Evolutionary conservation across 2,888 invertebrate species (phyloP).

Genomic region (Orthonychiurus folsomi): DNA sequence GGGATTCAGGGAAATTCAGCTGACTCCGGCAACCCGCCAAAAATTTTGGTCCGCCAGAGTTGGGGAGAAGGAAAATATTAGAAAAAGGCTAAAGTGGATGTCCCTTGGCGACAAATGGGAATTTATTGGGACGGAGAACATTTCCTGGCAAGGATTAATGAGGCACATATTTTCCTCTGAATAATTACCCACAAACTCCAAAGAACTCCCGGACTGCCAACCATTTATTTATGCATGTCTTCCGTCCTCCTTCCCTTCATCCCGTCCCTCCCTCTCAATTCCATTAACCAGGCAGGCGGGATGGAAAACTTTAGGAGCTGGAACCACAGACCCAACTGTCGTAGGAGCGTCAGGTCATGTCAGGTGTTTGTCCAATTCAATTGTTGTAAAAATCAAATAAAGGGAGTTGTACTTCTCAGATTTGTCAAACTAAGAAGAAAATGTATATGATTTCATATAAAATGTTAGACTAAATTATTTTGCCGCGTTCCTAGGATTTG

Average conservation of each 20-base stretch:
- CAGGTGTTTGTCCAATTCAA: conserved; percentile 7
- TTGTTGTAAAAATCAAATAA: no score
- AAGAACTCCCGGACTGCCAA: not conserved
- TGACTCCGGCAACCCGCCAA: not conserved
- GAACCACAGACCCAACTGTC: no score
- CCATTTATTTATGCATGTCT: not conserved
- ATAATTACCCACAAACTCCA: conserved; percentile 25
- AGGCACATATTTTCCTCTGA: conserved; percentile 31
- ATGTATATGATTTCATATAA: no score
- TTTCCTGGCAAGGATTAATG: conserved; percentile 29
- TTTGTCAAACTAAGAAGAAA: no score
- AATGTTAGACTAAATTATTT: no score
- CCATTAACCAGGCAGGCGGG: no score
- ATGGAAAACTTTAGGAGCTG: no score
- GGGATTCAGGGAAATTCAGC: no score
- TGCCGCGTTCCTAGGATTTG: no score
- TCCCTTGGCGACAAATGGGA: conserved; percentile 37
- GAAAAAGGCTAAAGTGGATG: conserved; percentile 17
- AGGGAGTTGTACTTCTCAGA: no score
- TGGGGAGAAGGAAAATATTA: not conserved
- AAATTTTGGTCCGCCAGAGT: not conserved
- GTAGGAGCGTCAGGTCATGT: no score
- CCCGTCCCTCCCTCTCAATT: no score
- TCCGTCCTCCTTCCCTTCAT: not conserved
- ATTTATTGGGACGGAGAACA: conserved; percentile 31